These are phyloP conservation scores for Drosophila seguyi DNA, from an alignment of 1,140 invertebrate genomes.

Conservation along the genomic window DNA sequence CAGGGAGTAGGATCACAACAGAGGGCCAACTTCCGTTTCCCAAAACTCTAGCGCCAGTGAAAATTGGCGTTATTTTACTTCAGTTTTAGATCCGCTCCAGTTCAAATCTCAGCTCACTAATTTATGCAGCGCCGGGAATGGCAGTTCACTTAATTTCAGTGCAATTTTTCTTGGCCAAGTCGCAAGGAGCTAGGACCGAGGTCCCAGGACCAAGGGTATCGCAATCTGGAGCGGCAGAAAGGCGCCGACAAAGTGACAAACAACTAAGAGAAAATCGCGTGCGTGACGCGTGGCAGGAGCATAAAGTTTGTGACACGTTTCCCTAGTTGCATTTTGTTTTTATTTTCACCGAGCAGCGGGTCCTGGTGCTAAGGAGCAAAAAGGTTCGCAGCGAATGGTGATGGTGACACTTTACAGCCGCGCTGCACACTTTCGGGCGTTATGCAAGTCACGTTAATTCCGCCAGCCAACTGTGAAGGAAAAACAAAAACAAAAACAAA, in stretches of 20 bases:
- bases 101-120: slow-evolving; percentile 62
- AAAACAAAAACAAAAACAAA: slow-evolving; percentile 45
- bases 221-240: slow-evolving; percentile 24
- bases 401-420: slow-evolving; percentile 76
- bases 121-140: slow-evolving; percentile 63
- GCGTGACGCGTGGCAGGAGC: slow-evolving; percentile 79
- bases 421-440: slow-evolving; percentile 76
- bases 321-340: slow-evolving; percentile 78
- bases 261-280: slow-evolving; percentile 83
- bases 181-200: slow-evolving; percentile 10
- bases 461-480: slow-evolving; percentile 71
- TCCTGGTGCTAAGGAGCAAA: slow-evolving; percentile 51
- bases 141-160: slow-evolving; percentile 74
- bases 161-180: slow-evolving; percentile 66
- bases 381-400: slow-evolving; percentile 56
- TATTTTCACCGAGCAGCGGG: slow-evolving; percentile 35
- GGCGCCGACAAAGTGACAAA: slow-evolving; percentile 74
- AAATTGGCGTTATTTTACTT: slow-evolving; percentile 25
- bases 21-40: slow-evolving; percentile 6
- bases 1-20: neutral
- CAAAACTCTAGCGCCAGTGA: slow-evolving; percentile 16
- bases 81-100: slow-evolving; percentile 23
- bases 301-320: slow-evolving; percentile 83
- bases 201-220: neutral
- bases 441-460: slow-evolving; percentile 82